Conservation (phyloP, 2,888 invertebrate species). For the Melipona bicolor region DNA sequence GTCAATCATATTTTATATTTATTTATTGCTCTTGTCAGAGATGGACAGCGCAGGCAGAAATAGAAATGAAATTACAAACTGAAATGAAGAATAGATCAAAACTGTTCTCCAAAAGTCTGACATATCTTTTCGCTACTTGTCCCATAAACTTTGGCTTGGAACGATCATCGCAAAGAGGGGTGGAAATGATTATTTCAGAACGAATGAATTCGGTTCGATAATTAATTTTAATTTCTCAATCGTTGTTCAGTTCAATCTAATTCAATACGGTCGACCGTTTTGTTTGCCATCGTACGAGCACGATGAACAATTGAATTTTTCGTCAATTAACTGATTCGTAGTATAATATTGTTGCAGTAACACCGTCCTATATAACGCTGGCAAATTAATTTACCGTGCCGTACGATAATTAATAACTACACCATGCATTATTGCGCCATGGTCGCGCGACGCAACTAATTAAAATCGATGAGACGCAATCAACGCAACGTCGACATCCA, state of each 20-base stretch:
- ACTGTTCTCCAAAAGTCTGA: no score
- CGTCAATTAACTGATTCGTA: neutral
- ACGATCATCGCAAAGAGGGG: neutral
- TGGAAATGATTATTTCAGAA: neutral
- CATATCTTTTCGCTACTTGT: no score
- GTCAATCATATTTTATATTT: no score
- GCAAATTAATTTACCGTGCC: neutral
- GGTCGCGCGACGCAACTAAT: neutral
- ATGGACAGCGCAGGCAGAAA: no score
- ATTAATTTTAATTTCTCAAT: neutral
- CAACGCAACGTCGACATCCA: neutral
- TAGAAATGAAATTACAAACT: no score
- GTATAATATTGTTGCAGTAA: neutral
- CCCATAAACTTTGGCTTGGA: no score
- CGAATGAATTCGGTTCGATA: neutral
- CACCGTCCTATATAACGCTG: neutral
- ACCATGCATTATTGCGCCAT: neutral
- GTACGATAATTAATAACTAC: neutral
- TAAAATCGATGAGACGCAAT: neutral
- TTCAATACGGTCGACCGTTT: neutral
- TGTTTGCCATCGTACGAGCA: neutral
- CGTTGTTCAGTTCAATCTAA: neutral
- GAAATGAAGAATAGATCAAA: no score
- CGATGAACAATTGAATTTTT: neutral
- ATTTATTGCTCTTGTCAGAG: no score